A percentile compares a stretch with the other conserved stretches of the same genome.
phyloP scores from a whole-genome alignment of 2,888 invertebrate genomes.

The Drosophila aldrichi region DNA sequence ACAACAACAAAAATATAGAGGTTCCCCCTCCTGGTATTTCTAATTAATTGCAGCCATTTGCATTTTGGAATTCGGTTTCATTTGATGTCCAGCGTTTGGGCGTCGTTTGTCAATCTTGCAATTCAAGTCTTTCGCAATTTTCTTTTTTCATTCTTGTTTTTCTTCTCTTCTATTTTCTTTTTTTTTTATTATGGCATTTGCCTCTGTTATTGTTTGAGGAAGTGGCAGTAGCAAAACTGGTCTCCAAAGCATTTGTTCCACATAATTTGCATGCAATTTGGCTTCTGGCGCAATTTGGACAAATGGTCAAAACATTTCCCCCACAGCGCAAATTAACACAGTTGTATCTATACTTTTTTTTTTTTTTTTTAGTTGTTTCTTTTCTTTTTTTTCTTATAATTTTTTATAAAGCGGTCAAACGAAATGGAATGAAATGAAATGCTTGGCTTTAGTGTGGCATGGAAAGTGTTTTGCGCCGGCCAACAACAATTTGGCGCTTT shows the following conservation, averaged over 20 bases:
- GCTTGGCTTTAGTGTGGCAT: constrained; percentile 40
- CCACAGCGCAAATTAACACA: constrained; percentile 67
- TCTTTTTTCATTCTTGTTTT: constrained; percentile 14
- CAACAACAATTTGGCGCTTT: constrained; percentile 30
- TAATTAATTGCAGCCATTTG: constrained; percentile 60
- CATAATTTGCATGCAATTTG: constrained; percentile 78
- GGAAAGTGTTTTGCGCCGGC: constrained; percentile 65
- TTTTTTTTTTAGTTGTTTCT: constrained; percentile 2
- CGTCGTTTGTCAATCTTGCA: constrained; percentile 34
- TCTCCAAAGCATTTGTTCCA: constrained; percentile 54
- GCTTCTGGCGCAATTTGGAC: constrained; percentile 69
- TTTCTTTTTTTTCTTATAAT: constrained; percentile 8
- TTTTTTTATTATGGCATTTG: constrained; percentile 55
- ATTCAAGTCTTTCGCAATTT: constrained; percentile 26
- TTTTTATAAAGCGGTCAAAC: constrained; percentile 59
- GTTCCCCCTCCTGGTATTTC: constrained; percentile 13
- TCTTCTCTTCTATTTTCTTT: constrained; percentile 4
- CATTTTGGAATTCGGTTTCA: constrained; percentile 46
- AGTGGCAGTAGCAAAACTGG: constrained; percentile 51
- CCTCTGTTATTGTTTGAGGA: constrained; percentile 61
- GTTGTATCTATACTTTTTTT: constrained; percentile 51
- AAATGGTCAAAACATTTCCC: constrained; percentile 57
- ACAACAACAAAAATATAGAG: constrained; percentile 1
- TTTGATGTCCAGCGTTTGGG: constrained; percentile 16
- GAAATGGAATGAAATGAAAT: constrained; percentile 68